Evolutionary conservation across 2,888 invertebrate genomes (phyloP).

Genomic region (Bellardia bayeri): DNA sequence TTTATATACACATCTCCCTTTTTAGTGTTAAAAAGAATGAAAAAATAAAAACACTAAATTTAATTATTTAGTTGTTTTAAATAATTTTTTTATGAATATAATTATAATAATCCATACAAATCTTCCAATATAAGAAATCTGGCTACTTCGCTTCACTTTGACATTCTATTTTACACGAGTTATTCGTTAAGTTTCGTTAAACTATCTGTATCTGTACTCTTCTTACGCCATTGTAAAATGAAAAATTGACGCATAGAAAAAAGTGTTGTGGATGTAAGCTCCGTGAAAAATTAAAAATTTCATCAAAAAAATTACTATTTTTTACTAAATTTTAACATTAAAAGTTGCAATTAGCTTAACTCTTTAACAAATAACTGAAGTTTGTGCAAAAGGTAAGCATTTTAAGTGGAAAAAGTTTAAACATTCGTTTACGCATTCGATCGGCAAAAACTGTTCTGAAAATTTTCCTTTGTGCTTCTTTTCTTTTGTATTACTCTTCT

Average conservation of each 20-base stretch:
- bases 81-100: too few species aligned
- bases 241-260: conserved; percentile 54
- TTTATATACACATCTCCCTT: too few species aligned
- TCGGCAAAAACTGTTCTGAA: conserved; percentile 65
- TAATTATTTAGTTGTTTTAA: too few species aligned
- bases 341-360: not conserved
- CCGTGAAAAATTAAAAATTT: conserved; percentile 50
- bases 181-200: conserved; percentile 26
- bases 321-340: conserved; percentile 10
- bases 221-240: conserved; percentile 65
- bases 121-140: not conserved
- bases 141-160: conserved; percentile 3
- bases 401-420: conserved; percentile 28
- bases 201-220: conserved; percentile 31
- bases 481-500: conserved; percentile 43
- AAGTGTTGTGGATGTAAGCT: conserved; percentile 53
- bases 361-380: conserved; percentile 8
- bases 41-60: too few species aligned
- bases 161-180: conserved; percentile 5
- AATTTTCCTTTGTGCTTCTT: conserved; percentile 63
- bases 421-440: conserved; percentile 42
- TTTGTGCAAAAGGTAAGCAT: conserved; percentile 56
- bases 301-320: not conserved
- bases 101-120: not conserved
- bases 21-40: too few species aligned